These are phyloP conservation scores for Megamerina dolium DNA, from an alignment of 2,888 invertebrate genomes.

Conservation along the genomic window DNA sequence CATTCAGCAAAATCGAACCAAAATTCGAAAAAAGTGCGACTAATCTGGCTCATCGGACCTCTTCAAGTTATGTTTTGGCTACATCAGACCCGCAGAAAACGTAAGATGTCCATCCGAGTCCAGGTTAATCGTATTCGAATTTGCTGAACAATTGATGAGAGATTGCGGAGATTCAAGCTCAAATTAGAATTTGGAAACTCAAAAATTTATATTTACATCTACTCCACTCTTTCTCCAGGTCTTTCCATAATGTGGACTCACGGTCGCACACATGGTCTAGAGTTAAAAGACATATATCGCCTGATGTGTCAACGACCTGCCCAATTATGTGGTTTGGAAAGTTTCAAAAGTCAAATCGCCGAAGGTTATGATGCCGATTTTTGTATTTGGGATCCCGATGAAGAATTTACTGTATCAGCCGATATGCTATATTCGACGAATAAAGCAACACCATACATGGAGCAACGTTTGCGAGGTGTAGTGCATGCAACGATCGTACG, in stretches of 20 bases:
- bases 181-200: too few relatives aligned
- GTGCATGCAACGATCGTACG: conserved; percentile 62
- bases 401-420: conserved; percentile 53
- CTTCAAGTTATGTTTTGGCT: too few relatives aligned
- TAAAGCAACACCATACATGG: conserved; percentile 65
- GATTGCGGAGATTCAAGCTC: too few relatives aligned
- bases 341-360: conserved; percentile 58
- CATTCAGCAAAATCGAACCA: too few relatives aligned
- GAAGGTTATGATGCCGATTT: conserved; percentile 66
- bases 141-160: too few relatives aligned
- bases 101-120: too few relatives aligned
- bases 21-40: too few relatives aligned
- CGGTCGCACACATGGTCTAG: conserved; percentile 53
- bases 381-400: conserved; percentile 64
- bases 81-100: too few relatives aligned
- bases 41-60: too few relatives aligned
- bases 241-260: conserved; percentile 65
- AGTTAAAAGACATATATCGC: conserved; percentile 54
- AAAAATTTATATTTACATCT: too few relatives aligned
- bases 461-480: conserved; percentile 56
- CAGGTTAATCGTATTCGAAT: too few relatives aligned
- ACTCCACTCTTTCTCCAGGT: too few relatives aligned
- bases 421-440: conserved; percentile 63
- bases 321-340: conserved; percentile 56
- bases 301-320: conserved; percentile 60